Evolutionary conservation across 2,797 vertebrate genomes (phyloP).

Genomic region (Chrysocyon brachyurus): DNA sequence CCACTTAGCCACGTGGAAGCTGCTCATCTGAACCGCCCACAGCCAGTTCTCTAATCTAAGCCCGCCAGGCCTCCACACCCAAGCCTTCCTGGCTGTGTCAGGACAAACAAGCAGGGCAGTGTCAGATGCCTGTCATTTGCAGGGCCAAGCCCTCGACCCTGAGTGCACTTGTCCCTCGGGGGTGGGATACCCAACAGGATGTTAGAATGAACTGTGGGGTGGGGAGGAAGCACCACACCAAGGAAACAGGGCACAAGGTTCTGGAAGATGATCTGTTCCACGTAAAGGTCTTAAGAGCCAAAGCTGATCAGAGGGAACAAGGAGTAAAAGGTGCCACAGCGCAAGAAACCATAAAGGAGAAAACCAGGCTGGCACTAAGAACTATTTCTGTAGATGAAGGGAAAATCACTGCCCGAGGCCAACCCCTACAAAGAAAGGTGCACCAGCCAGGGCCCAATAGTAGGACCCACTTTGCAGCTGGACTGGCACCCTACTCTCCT

Average conservation of each 20-base stretch:
- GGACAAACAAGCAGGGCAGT: background rate
- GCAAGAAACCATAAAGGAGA: background rate
- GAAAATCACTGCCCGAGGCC: background rate
- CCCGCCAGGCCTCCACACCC: too few species aligned
- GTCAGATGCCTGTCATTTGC: background rate
- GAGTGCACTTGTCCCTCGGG: background rate
- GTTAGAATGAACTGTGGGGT: too few species aligned
- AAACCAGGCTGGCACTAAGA: background rate
- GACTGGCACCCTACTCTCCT: background rate
- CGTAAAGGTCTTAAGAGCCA: background rate
- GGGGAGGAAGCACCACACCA: background rate
- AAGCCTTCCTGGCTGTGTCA: background rate
- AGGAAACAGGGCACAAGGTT: background rate
- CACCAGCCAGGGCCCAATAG: too few species aligned
- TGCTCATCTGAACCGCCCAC: background rate
- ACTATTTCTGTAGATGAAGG: background rate
- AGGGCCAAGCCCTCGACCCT: background rate
- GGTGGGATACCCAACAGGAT: background rate
- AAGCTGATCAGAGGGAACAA: background rate
- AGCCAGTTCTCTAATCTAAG: background rate
- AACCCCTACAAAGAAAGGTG: background rate
- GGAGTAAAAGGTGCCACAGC: slow-evolving; percentile 84
- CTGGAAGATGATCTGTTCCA: background rate
- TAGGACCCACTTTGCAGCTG: background rate
- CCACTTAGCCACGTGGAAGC: background rate